Evolutionary conservation across 2,113 vertebrate species (phyloP).

Genomic region (Abramis brama): DNA sequence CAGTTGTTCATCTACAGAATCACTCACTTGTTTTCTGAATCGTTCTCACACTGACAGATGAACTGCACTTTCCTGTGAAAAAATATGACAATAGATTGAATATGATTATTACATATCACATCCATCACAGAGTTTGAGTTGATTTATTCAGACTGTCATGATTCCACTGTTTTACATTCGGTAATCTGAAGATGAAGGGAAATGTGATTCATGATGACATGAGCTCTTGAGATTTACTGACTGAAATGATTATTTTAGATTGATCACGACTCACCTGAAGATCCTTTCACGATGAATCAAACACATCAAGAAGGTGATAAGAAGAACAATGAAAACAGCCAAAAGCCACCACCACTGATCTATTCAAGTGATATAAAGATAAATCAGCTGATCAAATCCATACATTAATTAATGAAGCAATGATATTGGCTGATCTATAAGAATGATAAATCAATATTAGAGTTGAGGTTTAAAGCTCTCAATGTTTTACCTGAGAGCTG

Average conservation of each 20-base stretch:
- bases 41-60: not conserved
- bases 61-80: not conserved
- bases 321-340: too few relatives aligned
- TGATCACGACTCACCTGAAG: not conserved
- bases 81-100: not conserved
- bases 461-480: too few relatives aligned
- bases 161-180: not conserved
- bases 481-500: too few relatives aligned
- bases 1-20: not conserved
- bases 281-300: too few relatives aligned
- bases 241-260: not conserved
- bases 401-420: too few relatives aligned
- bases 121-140: not conserved
- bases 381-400: too few relatives aligned
- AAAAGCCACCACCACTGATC: too few relatives aligned
- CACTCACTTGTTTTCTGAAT: not conserved
- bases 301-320: too few relatives aligned
- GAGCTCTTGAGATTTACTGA: not conserved
- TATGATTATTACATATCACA: not conserved
- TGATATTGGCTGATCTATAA: too few relatives aligned
- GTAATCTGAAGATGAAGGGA: not conserved
- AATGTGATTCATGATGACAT: not conserved
- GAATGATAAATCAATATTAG: too few relatives aligned
- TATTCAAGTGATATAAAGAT: too few relatives aligned
- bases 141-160: not conserved